A percentile compares a stretch with the other conserved stretches of the same genome.
phyloP scores from a whole-genome alignment of 2,888 invertebrate genomes.

The Eilema caniola region DNA sequence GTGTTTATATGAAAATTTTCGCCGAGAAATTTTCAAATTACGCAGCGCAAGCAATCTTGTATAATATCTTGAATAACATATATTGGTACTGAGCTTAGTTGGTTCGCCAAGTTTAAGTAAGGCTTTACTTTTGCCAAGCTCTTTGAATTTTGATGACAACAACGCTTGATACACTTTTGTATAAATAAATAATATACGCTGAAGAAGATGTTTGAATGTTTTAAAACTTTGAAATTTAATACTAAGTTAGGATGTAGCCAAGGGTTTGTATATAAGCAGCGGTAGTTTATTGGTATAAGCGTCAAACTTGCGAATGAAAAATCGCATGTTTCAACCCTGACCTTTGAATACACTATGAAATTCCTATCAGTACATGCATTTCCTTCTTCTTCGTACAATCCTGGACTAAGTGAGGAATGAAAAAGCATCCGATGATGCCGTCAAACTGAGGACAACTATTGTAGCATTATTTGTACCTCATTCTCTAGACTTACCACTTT shows the following conservation, averaged over 20 bases:
- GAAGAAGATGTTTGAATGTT: background rate
- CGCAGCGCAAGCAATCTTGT: conserved; percentile 40
- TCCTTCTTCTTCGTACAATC: too few species aligned
- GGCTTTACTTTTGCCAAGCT: conserved; percentile 16
- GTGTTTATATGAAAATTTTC: conserved; percentile 50
- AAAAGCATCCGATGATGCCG: too few species aligned
- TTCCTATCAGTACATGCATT: too few species aligned
- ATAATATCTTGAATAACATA: conserved; percentile 41
- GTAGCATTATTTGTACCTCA: too few species aligned
- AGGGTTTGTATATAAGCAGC: background rate
- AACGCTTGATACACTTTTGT: conserved; percentile 6
- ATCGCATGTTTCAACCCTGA: background rate
- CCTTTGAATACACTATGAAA: too few species aligned
- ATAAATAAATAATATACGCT: conserved; percentile 12
- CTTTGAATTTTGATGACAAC: conserved; percentile 21
- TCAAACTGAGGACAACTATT: too few species aligned
- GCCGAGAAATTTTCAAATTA: conserved; percentile 47
- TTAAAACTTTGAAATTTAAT: background rate
- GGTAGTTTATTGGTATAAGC: background rate
- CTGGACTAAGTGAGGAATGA: too few species aligned
- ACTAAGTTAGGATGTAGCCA: background rate
- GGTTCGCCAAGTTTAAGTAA: conserved; percentile 24
- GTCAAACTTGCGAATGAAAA: background rate
- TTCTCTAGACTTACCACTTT: too few species aligned
- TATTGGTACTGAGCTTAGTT: conserved; percentile 29